Conservation (phyloP, 1,140 invertebrate genomes). For the Musca vetustissima region DNA sequence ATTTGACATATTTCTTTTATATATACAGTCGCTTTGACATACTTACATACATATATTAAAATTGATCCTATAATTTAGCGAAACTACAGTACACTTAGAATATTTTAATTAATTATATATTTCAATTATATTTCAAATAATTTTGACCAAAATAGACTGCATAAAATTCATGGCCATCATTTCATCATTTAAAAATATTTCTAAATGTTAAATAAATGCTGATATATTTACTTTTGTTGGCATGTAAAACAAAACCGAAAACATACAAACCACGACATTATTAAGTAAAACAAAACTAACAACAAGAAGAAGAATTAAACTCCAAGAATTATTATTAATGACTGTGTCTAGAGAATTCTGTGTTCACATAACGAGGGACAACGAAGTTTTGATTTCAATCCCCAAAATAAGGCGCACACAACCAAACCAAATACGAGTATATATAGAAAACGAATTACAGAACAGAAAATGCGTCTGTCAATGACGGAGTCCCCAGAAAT, state of each 20-base stretch:
- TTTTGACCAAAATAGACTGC: too few species aligned
- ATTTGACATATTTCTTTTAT: too few species aligned
- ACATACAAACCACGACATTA: slow-evolving; percentile 14
- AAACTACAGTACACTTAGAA: too few species aligned
- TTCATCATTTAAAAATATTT: too few species aligned
- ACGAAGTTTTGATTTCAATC: slow-evolving; percentile 16
- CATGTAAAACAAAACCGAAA: slow-evolving; percentile 24
- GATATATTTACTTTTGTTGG: slow-evolving; percentile 3
- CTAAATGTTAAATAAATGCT: neutral
- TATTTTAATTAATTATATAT: too few species aligned
- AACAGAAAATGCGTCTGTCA: slow-evolving; percentile 3
- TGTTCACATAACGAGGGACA: slow-evolving; percentile 27
- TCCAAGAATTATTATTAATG: slow-evolving; percentile 35
- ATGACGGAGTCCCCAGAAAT: slow-evolving; percentile 8
- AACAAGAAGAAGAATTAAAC: slow-evolving; percentile 5
- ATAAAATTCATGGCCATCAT: too few species aligned
- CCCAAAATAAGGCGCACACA: neutral
- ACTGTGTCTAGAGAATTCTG: slow-evolving; percentile 36
- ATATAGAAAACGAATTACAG: too few species aligned
- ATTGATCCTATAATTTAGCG: too few species aligned
- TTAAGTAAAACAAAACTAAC: neutral
- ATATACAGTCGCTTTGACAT: too few species aligned
- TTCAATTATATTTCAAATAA: too few species aligned
- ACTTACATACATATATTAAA: too few species aligned
- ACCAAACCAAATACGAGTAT: too few species aligned